Conservation (phyloP, 2,888 invertebrate species). For the Phyllotreta cruciferae region DNA sequence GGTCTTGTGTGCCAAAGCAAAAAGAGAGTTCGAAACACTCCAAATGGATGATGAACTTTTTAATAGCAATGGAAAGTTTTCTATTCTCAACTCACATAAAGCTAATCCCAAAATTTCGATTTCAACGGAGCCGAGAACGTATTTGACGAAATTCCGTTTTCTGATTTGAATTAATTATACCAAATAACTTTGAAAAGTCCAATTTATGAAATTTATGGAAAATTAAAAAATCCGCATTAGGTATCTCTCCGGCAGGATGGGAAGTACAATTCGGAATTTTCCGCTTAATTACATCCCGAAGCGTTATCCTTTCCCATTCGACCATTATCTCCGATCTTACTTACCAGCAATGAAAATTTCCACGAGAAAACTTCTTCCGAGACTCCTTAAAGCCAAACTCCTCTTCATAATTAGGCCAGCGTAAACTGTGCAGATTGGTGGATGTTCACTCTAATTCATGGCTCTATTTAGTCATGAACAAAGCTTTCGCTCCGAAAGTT, state of each 20-base stretch:
- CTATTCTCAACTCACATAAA: no score
- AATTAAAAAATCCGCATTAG: no score
- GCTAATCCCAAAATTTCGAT: no score
- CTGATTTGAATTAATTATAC: no score
- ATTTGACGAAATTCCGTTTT: no score
- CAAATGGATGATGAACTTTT: no score
- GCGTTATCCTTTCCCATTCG: conserved; percentile 22
- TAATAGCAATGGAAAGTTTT: no score
- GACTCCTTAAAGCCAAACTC: conserved; percentile 31
- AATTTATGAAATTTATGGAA: no score
- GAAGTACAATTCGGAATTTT: conserved; percentile 16
- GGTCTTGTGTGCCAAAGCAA: no score
- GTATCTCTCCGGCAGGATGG: neutral
- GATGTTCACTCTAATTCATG: conserved; percentile 37
- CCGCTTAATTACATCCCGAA: conserved; percentile 17
- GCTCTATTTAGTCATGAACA: conserved; percentile 41
- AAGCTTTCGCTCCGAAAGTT: conserved; percentile 35
- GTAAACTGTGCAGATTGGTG: conserved; percentile 34
- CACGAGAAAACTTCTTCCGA: conserved; percentile 26
- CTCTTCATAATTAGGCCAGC: conserved; percentile 36
- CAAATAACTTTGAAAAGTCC: no score
- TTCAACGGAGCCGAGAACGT: no score
- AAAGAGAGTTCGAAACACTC: no score
- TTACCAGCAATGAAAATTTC: conserved; percentile 29
- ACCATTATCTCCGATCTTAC: conserved; percentile 25